These are phyloP conservation scores for Acrocephalus arundinaceus DNA, from an alignment of 2,113 vertebrate species.

Conservation along the genomic window DNA sequence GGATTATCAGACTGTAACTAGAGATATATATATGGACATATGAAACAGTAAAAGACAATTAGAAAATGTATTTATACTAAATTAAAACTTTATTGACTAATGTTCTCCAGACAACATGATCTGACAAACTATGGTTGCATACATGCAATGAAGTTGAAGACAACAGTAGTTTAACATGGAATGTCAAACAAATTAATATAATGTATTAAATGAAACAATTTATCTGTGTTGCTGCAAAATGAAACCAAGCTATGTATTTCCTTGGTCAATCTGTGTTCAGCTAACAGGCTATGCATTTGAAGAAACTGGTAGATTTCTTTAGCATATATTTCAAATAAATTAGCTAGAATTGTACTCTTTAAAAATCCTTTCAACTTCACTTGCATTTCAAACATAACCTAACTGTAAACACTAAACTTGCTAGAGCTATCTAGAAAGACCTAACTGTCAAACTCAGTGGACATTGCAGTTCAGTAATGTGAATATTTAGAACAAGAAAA, in stretches of 20 bases:
- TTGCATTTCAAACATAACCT: conserved; percentile 84
- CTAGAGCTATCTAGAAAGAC: conserved; percentile 77
- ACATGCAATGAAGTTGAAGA: conserved; percentile 86
- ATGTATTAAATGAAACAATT: conserved; percentile 71
- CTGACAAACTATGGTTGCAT: conserved; percentile 76
- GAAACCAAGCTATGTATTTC: conserved; percentile 59
- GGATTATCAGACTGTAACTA: not conserved
- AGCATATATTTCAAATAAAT: conserved; percentile 90
- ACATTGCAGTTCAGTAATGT: conserved; percentile 73
- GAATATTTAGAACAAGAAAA: conserved; percentile 65
- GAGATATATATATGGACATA: not conserved
- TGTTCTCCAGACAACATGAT: conserved; percentile 86
- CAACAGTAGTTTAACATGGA: conserved; percentile 87
- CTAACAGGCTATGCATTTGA: conserved; percentile 64
- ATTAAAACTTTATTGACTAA: conserved; percentile 99
- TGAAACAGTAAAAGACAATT: conserved; percentile 28
- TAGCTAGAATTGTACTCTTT: conserved; percentile 86
- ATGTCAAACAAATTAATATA: conserved; percentile 80
- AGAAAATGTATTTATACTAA: conserved; percentile 77
- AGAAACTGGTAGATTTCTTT: conserved; percentile 75
- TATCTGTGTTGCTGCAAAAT: conserved; percentile 71
- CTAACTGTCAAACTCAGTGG: conserved; percentile 58
- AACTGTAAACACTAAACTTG: conserved; percentile 93
- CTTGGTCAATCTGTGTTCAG: conserved; percentile 62
- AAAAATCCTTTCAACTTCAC: conserved; percentile 81